Percentiles rank a stretch among this genome's conserved stretches.
These are phyloP conservation scores for Rhizoglyphus robini DNA, from an alignment of 1,140 invertebrate species.

Conservation along the genomic window DNA sequence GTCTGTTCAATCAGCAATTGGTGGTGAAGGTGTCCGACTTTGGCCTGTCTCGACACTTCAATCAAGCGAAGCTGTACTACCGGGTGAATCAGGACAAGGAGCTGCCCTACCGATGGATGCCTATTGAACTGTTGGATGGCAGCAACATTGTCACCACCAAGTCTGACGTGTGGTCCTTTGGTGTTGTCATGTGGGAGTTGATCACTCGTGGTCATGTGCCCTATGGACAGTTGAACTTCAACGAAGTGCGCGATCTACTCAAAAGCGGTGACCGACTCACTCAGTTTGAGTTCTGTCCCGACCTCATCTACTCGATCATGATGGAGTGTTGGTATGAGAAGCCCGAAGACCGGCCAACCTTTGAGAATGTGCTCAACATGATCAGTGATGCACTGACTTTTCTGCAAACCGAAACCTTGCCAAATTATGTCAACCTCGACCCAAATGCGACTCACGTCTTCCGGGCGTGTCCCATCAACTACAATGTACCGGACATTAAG, in stretches of 20 bases:
- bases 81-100: conserved; percentile 37
- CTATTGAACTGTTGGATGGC: no score
- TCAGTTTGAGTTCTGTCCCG: no score
- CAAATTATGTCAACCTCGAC: background rate
- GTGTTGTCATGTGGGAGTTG: no score
- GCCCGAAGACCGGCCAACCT: conserved; percentile 26
- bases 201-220: no score
- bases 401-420: no score
- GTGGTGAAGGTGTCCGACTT: no score
- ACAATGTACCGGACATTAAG: background rate
- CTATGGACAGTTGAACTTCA: conserved; percentile 37
- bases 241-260: conserved; percentile 29
- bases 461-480: background rate
- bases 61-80: conserved; percentile 28
- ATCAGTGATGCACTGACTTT: no score
- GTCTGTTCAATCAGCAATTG: conserved; percentile 33
- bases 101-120: no score
- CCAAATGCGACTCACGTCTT: background rate
- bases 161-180: no score
- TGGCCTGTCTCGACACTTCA: no score
- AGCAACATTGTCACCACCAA: no score
- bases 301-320: conserved; percentile 26
- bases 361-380: conserved; percentile 24
- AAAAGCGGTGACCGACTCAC: conserved; percentile 30
- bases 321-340: conserved; percentile 35